phyloP scores from a whole-genome alignment of 2,888 invertebrate species.

The Agrochola macilenta region DNA sequence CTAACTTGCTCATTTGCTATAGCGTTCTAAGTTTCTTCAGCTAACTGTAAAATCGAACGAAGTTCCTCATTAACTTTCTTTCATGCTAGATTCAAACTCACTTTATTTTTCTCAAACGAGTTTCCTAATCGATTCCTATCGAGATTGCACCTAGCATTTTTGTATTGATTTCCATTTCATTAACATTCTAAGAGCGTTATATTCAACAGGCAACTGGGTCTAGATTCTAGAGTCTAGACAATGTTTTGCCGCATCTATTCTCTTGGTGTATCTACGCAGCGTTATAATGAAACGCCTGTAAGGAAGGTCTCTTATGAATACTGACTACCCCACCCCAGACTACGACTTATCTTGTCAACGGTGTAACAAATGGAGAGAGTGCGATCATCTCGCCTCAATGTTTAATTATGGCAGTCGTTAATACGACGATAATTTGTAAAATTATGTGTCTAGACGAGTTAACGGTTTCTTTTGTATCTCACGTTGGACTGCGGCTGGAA shows the following conservation, averaged over 20 bases:
- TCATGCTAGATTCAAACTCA: constrained; percentile 45
- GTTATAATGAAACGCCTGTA: constrained; percentile 70
- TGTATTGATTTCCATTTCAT: constrained; percentile 67
- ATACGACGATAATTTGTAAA: constrained; percentile 60
- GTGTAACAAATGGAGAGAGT: constrained; percentile 82
- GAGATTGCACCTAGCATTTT: constrained; percentile 57
- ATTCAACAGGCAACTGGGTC: constrained; percentile 49
- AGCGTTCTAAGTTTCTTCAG: constrained; percentile 29
- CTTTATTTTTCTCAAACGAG: constrained; percentile 55
- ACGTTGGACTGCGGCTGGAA: constrained; percentile 14
- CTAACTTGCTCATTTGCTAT: constrained; percentile 17
- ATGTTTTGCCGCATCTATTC: constrained; percentile 68
- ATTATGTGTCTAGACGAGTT: constrained; percentile 61
- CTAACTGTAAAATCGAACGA: constrained; percentile 44
- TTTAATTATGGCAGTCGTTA: constrained; percentile 76
- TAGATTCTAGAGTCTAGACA: constrained; percentile 70
- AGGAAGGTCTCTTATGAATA: constrained; percentile 88
- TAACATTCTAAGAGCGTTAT: constrained; percentile 68
- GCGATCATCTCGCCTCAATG: constrained; percentile 77
- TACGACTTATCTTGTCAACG: constrained; percentile 87
- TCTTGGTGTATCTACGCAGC: constrained; percentile 70
- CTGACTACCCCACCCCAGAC: constrained; percentile 80
- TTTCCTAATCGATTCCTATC: constrained; percentile 62
- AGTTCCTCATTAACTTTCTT: constrained; percentile 58
- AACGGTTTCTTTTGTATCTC: constrained; percentile 53